Percentiles rank a stretch among this genome's conserved stretches.
Conservation (phyloP, 2,113 vertebrate genomes). For the Rhinoderma darwinii region DNA sequence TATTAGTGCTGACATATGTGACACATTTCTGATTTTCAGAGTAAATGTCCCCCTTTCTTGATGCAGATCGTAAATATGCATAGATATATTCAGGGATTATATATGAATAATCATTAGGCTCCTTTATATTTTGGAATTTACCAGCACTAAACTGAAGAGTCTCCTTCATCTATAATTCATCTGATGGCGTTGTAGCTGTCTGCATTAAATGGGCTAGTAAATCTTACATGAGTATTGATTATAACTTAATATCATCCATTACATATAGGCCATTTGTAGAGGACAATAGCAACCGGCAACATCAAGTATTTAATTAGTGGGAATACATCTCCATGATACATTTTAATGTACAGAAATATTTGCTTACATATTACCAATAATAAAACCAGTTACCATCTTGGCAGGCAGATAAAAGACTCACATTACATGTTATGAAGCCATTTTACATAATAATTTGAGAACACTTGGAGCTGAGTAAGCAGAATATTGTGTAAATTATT, state of each 20-base stretch:
- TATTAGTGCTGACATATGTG: not conserved
- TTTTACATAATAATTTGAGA: conserved; percentile 39
- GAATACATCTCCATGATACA: conserved; percentile 53
- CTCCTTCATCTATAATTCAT: conserved; percentile 68
- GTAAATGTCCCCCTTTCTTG: not conserved
- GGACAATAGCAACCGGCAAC: conserved; percentile 47
- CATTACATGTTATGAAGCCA: conserved; percentile 15
- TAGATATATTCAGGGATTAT: not conserved
- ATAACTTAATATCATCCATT: conserved; percentile 66
- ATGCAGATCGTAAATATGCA: not conserved
- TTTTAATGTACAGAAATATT: conserved; percentile 51
- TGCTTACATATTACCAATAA: conserved; percentile 47
- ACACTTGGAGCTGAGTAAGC: conserved; percentile 34
- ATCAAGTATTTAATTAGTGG: conserved; percentile 61
- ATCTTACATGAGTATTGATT: conserved; percentile 73
- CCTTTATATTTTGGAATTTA: conserved; percentile 50
- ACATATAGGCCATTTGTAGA: conserved; percentile 63
- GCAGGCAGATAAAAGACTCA: conserved; percentile 32
- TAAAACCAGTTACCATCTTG: not conserved
- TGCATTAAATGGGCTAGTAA: conserved; percentile 65
- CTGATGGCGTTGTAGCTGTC: conserved; percentile 60
- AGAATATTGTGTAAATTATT: conserved; percentile 53
- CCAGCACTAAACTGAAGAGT: conserved; percentile 47
- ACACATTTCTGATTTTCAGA: not conserved
- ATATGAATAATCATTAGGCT: conserved; percentile 21